Evolutionary conservation across 1,140 invertebrate species (phyloP), one percentile per base, ranked within the genome.

Genomic region (Colletes latitarsis): DNA sequence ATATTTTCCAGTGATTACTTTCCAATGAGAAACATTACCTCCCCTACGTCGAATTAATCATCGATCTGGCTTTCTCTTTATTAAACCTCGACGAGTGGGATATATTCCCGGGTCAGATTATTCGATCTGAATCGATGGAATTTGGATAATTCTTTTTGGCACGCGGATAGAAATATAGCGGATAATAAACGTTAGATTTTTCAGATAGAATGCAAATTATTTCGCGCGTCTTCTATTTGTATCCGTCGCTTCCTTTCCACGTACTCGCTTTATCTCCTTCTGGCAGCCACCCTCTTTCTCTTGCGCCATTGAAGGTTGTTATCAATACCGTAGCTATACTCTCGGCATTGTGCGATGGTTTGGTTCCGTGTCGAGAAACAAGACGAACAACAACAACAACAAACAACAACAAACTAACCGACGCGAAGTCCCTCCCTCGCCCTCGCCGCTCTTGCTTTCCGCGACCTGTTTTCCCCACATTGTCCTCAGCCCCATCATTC

Each of bases 351-450:
- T 87, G 73, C 58, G 66, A 57, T 21, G 64, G 84, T 85, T 86
- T 66, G 81, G 84, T 86, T 62, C 68, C 68, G 69, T 19, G 67
- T 72, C 63, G 73, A 83, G 85, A 87, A 87, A 87, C 85, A 80
- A 85, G 84, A 82, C 81, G 76, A 80, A 75, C 81, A 80, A 80
- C 74, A 86, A 85, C 81, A 78, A 84, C 80, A 84, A 84, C 80
- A 83, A 87, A 86, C 84, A 86, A 87, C 84, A 84, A 87, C 81
- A 83, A 87, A 87, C 85, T 87, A 86, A 77, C 73, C 81, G 77
- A 80, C 75, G 46, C 19, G 62, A 87, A 87, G 85, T 88, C 75
- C 77, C 71, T 21, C 67, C 62, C 66, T 53, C 72, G 62, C 75
- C 77, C 80, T 60, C 64, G 69, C 69, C 43, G 57, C 57, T 69